Evolutionary conservation across 2,888 invertebrate species (phyloP).

Genomic region (Gerosis bhagava): DNA sequence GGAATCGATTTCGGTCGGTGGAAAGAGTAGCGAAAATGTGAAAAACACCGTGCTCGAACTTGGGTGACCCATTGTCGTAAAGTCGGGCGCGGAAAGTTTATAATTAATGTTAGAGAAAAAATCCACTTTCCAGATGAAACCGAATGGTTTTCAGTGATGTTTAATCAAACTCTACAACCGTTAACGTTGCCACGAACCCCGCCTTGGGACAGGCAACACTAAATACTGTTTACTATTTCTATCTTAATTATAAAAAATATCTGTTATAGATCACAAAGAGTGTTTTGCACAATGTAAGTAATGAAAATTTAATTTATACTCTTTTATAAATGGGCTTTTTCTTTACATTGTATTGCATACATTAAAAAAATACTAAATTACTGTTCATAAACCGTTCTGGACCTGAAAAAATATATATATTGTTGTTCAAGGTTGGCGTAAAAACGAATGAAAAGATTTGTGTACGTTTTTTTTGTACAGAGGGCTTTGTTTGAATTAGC

Average conservation of each 20-base stretch:
- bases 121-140: conserved; percentile 46
- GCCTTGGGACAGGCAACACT: conserved; percentile 1
- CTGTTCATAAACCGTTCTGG: no score
- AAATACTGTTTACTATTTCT: conserved; percentile 16
- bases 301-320: no score
- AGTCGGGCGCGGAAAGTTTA: conserved; percentile 56
- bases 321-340: no score
- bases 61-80: conserved; percentile 52
- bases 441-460: no score
- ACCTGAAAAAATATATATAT: no score
- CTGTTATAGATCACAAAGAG: no score
- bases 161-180: conserved; percentile 50
- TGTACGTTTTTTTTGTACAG: no score
- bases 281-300: no score
- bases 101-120: conserved; percentile 63
- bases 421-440: no score
- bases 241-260: conserved; percentile 12
- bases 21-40: conserved; percentile 19
- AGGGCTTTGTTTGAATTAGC: no score
- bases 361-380: no score
- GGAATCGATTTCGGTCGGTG: conserved; percentile 20
- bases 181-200: conserved; percentile 28
- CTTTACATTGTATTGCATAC: no score
- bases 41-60: conserved; percentile 38
- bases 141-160: conserved; percentile 48